Base-by-base conservation (phyloP, 2,888 invertebrate species). In the Trissolcus brochymenae region DNA sequence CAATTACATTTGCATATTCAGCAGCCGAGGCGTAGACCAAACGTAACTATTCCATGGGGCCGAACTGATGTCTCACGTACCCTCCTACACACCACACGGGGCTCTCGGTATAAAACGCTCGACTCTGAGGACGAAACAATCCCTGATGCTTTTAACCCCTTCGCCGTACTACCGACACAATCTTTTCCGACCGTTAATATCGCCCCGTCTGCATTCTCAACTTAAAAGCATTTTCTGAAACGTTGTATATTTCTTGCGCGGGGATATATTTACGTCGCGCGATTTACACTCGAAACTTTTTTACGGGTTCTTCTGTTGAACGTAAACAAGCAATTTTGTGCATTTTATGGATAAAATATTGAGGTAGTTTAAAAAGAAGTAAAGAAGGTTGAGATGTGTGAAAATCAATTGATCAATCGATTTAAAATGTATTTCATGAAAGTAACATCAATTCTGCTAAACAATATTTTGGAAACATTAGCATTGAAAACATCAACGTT, bases 1-100 rank as follows among this genome's bases (percentile, higher is more conserved):
- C 77, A 72, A 76, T 72, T 76, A 87, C 87, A 88, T 88, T 88
- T 88, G 88, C 88, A 88, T 71, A 76, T 71, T 76, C 76, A 70
- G 76, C 29, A 76, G 65, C 65, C 76, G 35, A 46, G 70, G 68
- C 70, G 76, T 70, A 70, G 65, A 70, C 64, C 65, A 70, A 76
- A 76, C 76, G 70, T 67, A 65, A 55, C 65, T 61, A 71, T 70
- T 61, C 76, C 65, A 62, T 71, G 66, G 71, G 76, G 65, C 62
- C 66, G 62, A 70, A 65, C 70, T 65, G 76, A 76, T 66, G 76
- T 70, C 68, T 70, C 76, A 43, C 64, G 76, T 76, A 76, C 71
- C 71, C 71, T 66, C 71, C 62, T 76, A 67, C 72, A 71, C 57
- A 61, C 59, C 62, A 62, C 57, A 46, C 57, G 57, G 61, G 50